Base-by-base conservation (phyloP, 2,888 invertebrate species). In the Drosophila monieri region DNA sequence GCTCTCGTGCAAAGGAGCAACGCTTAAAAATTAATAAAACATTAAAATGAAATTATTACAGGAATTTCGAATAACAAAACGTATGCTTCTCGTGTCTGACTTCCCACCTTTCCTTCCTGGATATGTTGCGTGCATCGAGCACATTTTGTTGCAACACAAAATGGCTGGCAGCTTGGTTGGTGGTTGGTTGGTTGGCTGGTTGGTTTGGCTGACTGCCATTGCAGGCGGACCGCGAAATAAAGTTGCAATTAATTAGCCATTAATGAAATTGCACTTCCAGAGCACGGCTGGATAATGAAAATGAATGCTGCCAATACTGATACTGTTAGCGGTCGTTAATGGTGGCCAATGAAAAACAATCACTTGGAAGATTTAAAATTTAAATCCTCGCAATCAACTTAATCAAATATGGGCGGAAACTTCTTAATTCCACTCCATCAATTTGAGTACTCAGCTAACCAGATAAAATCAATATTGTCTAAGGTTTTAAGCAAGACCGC, bases 161-260 rank as follows among this genome's bases (percentile, higher is more conserved):
- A 64, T 47, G 59, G 59, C 53, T 52, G 57, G 49, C 5, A 21
- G 43, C 10, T n/a, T n/a, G 52, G 37, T 3, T 27, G 53, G 44
- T 39, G 23, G 51, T 15, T 15, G 39, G 51, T 15, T 15, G 39
- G 15, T 6, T 15, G 15, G 39, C 9, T 3, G 39, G 15, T 5
- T 25, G 51, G 37, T 0, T 0, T 53, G 44, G 53, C 12, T 57
- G 58, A 27, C 27, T 59, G 59, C 44, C 53, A 66, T 58, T 49
- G 66, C 46, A 41, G 72, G 66, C 44, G 65, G 65, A 75, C 74
- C 66, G 57, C 64, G 54, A 54, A 71, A 76, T 80, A 77, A 81
- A 73, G 59, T 70, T 70, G 71, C 74, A 86, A 84, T 83, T 83
- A 83, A 85, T 85, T 78, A 74, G 75, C 68, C 68, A 80, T 78